These are phyloP conservation scores for Falco peregrinus DNA, from an alignment of 2,797 vertebrate genomes.

Conservation along the genomic window DNA sequence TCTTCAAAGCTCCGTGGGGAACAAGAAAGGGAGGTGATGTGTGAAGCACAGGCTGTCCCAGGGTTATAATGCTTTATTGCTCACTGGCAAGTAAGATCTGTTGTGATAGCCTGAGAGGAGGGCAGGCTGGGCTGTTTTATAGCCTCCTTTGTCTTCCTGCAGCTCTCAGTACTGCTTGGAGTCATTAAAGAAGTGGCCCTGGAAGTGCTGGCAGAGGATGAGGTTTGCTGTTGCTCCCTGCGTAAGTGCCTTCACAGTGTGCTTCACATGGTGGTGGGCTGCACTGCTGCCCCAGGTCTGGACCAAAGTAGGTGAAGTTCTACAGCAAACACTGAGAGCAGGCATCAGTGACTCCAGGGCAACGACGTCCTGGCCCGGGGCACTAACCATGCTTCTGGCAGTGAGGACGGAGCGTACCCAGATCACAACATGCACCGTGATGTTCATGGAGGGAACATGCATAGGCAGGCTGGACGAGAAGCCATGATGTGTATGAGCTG, in stretches of 20 bases:
- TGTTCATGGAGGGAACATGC: fast-evolving
- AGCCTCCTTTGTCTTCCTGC: not conserved
- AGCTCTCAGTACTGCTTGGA: not conserved
- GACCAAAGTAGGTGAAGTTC: not conserved
- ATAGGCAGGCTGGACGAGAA: not conserved
- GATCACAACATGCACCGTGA: not conserved
- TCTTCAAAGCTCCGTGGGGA: not conserved
- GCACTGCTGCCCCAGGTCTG: not conserved
- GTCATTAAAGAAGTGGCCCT: not conserved
- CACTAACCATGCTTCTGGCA: not conserved
- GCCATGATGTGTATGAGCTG: not conserved
- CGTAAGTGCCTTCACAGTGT: not conserved
- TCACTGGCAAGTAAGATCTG: not conserved
- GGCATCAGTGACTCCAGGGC: not conserved
- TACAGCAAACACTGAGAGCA: not conserved
- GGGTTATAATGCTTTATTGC: constrained; percentile 20
- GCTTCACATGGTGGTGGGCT: not conserved
- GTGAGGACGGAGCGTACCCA: not conserved
- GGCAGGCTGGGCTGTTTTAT: not conserved
- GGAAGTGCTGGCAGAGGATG: not conserved
- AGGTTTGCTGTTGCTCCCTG: not conserved
- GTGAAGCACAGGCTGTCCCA: not conserved
- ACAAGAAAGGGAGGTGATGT: not conserved
- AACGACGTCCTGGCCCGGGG: not conserved
- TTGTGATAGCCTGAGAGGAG: not conserved